Evolutionary conservation across 2,888 invertebrate genomes (phyloP).

Genomic region (Ryuthela nishihirai): DNA sequence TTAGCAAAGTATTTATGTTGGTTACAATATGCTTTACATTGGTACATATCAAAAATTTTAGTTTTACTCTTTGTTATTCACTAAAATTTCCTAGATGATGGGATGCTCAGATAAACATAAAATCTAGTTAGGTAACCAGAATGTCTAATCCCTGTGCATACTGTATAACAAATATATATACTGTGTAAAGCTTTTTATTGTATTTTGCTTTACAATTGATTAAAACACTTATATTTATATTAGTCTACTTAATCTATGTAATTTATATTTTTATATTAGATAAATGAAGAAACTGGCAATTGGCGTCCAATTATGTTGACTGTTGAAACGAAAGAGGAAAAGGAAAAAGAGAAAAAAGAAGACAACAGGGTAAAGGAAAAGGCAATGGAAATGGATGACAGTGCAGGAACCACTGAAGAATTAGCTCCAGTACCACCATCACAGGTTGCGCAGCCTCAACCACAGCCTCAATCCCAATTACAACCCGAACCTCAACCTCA

Average conservation of each 20-base stretch:
- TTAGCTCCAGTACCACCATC: constrained; percentile 3
- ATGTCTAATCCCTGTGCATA: too few species aligned
- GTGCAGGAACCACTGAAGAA: constrained; percentile 9
- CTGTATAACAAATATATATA: too few species aligned
- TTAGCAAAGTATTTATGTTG: too few species aligned
- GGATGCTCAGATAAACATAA: too few species aligned
- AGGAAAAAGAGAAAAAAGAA: constrained; percentile 37
- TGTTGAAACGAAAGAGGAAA: constrained; percentile 46
- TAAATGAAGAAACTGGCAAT: constrained; percentile 77
- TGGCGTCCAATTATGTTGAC: constrained; percentile 70
- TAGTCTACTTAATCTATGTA: background rate
- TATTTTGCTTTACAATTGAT: background rate
- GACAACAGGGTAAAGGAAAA: constrained; percentile 33
- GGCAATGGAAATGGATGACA: constrained; percentile 13
- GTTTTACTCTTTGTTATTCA: too few species aligned
- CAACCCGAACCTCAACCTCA: background rate
- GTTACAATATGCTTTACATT: too few species aligned
- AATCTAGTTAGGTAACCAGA: too few species aligned
- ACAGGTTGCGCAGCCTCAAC: too few species aligned
- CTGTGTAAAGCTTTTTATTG: too few species aligned
- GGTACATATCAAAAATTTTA: too few species aligned
- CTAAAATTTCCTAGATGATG: too few species aligned
- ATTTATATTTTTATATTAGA: constrained; percentile 45
- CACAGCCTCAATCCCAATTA: constrained; percentile 5
- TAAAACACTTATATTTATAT: background rate